Evolutionary conservation across 2,888 invertebrate species (phyloP), one percentile per base, ranked within the genome.

Genomic region (Lypha dubia): DNA sequence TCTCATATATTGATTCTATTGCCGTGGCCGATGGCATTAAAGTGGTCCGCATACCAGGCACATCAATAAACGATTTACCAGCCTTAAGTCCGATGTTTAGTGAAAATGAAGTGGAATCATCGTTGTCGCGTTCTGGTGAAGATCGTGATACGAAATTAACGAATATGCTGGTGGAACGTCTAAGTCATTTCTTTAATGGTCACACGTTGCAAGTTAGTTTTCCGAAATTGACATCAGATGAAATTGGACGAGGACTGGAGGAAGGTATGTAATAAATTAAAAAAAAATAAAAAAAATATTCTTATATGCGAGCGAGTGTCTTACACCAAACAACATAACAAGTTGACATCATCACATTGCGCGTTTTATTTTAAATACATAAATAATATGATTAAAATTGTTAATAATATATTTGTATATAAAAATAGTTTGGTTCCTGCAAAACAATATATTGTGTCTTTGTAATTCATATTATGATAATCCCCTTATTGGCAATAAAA

Each of bases 121-220:
- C 86, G 1, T 93, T 93, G 3, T 90, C 96, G 56, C 94, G 96
- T 82, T 94, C 94, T 84, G 91, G 94, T 58, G 94, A 94, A 60
- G 95, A 94, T 81, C 94, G 95, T 88, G 96, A 96, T 83, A 94
- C 94, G 44, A 94, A 94, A 0, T 92, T 97, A 60, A 94, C 95
- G 4, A 93, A 94, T 51, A 94, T 96, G 93, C 92, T 97, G 15
- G 93, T 96, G 92, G 95, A 96, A 79, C 94, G 95, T 70, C 91
- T 96, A 20, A 94, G 95, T 7, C 93, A 94, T 58, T 94, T 96
- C 88, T 94, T 96, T 87, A 95, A 95, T 88, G 95, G 95, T 0
- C 95, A 96, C 90, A 95, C 95, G 44, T 92, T 97, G 60, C 96
- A 96, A 92, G 93, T 97, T 79, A 95, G 95, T 24, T 92, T 97